Evolutionary conservation across 1,140 invertebrate species (phyloP).

Genomic region (Zeugodacus cucurbitae): DNA sequence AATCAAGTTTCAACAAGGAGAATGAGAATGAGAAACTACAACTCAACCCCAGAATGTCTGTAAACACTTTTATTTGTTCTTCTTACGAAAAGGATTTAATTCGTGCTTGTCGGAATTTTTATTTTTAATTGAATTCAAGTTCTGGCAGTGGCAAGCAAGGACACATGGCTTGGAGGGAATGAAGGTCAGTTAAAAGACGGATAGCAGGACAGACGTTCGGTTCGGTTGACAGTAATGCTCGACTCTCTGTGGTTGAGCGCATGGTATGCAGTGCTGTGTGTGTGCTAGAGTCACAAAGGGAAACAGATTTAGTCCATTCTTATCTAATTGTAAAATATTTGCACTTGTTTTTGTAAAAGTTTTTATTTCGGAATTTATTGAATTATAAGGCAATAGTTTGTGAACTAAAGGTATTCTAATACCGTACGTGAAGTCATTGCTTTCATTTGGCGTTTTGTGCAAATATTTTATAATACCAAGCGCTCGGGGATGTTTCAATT

Average conservation of each 20-base stretch:
- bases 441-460: neutral
- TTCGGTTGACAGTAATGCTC: conserved; percentile 1
- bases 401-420: conserved; percentile 31
- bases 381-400: conserved; percentile 36
- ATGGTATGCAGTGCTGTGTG: neutral
- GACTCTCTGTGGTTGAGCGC: neutral
- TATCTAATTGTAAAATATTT: conserved; percentile 28
- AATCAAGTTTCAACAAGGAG: neutral
- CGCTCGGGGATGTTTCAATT: neutral
- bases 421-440: neutral
- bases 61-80: conserved; percentile 11
- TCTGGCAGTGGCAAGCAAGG: neutral
- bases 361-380: conserved; percentile 38
- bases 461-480: neutral
- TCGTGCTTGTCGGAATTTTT: conserved; percentile 31
- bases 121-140: conserved; percentile 41
- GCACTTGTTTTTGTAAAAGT: conserved; percentile 20
- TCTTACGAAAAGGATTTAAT: conserved; percentile 42
- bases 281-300: neutral
- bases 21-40: conserved; percentile 27
- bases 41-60: conserved; percentile 6
- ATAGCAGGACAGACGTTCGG: neutral
- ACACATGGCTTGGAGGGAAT: neutral
- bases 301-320: conserved; percentile 6
- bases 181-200: neutral